These are phyloP conservation scores for Crax fasciolata DNA, from an alignment of 2,797 vertebrate species.

Conservation along the genomic window DNA sequence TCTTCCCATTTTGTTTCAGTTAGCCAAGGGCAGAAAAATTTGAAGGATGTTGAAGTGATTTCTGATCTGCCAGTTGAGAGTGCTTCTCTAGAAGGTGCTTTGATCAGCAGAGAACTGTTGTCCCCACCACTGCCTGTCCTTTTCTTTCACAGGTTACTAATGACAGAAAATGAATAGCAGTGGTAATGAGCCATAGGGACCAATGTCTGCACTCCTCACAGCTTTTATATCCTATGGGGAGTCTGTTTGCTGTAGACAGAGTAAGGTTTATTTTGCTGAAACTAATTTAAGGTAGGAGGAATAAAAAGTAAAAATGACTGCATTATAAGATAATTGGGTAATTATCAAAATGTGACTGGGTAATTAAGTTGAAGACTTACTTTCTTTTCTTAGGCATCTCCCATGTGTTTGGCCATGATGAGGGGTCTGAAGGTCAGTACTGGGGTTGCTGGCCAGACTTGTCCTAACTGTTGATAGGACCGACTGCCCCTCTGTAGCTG, in stretches of 20 bases:
- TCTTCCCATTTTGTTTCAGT: background rate
- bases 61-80: background rate
- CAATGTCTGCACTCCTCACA: background rate
- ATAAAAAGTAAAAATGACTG: background rate
- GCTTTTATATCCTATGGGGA: background rate
- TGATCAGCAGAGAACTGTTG: background rate
- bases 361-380: slow-evolving; percentile 8
- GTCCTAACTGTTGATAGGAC: background rate
- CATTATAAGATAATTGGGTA: background rate
- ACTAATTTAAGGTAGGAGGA: background rate
- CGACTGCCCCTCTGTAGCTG: background rate
- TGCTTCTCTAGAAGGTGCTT: background rate
- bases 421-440: background rate
- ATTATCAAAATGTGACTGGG: background rate
- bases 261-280: slow-evolving; percentile 16
- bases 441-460: background rate
- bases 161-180: background rate
- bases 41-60: background rate
- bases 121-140: background rate
- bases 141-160: background rate
- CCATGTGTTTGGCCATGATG: background rate
- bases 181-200: background rate
- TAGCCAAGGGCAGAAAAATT: background rate
- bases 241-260: background rate
- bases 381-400: background rate